A percentile compares a stretch with the other conserved stretches of the same genome.
Evolutionary conservation across 2,113 vertebrate species (phyloP).

Genomic region (Prochilodus magdalenae): DNA sequence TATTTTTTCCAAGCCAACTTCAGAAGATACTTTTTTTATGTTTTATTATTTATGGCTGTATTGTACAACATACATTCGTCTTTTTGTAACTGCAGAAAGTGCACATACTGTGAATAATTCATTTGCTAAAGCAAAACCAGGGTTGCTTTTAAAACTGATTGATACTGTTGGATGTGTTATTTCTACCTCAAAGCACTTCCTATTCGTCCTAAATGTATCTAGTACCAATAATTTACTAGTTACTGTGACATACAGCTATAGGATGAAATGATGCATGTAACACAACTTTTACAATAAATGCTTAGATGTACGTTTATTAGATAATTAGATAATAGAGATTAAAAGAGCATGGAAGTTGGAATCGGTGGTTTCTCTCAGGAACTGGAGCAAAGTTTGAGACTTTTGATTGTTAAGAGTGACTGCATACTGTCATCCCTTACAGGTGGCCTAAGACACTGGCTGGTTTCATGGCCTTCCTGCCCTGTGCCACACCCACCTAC

Average conservation of each 20-base stretch:
- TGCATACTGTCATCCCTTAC: background rate
- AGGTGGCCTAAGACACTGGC: constrained; percentile 92
- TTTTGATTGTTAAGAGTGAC: background rate
- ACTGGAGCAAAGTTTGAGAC: background rate
- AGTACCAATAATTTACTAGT: background rate
- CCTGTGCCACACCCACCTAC: constrained; percentile 79
- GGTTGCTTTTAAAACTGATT: background rate
- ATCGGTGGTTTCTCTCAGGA: no score
- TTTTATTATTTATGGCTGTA: constrained; percentile 2
- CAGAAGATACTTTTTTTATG: background rate
- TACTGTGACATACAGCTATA: background rate
- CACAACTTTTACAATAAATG: background rate
- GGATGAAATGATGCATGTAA: background rate
- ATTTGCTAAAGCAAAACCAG: background rate
- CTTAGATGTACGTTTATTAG: no score
- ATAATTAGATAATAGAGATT: no score
- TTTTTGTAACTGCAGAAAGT: background rate
- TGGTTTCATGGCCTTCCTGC: constrained; percentile 83
- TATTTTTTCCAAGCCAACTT: constrained; percentile 15
- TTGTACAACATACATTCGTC: background rate
- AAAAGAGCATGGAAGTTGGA: no score
- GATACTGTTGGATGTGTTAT: background rate
- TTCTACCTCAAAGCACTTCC: background rate
- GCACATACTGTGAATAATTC: background rate
- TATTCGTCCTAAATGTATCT: background rate